Evolutionary conservation across 2,888 invertebrate species (phyloP).

Genomic region (Patella pellucida): DNA sequence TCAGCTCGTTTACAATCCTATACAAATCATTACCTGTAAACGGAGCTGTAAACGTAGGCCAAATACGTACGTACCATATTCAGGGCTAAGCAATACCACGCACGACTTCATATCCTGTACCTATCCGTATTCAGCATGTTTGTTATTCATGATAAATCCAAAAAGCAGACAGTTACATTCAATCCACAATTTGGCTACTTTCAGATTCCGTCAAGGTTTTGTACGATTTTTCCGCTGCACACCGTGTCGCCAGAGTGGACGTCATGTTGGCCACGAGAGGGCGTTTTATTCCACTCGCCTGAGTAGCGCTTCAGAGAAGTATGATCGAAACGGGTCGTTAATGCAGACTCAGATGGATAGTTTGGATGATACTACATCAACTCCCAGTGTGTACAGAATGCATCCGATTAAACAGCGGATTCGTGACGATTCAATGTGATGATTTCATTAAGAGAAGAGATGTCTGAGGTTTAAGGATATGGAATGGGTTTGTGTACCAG

Average conservation of each 20-base stretch:
- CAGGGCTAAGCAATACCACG: too few relatives aligned
- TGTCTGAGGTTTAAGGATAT: too few relatives aligned
- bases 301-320: constrained; percentile 56
- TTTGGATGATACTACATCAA: constrained; percentile 47
- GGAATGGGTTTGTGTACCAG: too few relatives aligned
- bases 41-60: too few relatives aligned
- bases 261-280: constrained; percentile 47
- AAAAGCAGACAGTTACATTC: not conserved
- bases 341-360: constrained; percentile 62
- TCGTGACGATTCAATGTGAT: constrained; percentile 9
- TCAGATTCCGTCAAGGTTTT: constrained; percentile 92
- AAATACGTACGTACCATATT: too few relatives aligned
- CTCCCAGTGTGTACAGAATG: constrained; percentile 41
- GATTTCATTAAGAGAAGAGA: too few relatives aligned
- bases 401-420: constrained; percentile 31
- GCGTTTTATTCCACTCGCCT: constrained; percentile 50
- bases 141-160: too few relatives aligned
- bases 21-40: constrained; percentile 1
- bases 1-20: constrained; percentile 5
- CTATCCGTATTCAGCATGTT: too few relatives aligned
- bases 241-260: constrained; percentile 45
- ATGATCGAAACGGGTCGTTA: constrained; percentile 60
- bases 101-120: too few relatives aligned
- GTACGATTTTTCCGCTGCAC: constrained; percentile 92
- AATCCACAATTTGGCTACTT: constrained; percentile 43